Percentiles rank a stretch among this genome's conserved stretches.
Conservation (phyloP, 2,797 vertebrate species). For the Numenius phaeopus region DNA sequence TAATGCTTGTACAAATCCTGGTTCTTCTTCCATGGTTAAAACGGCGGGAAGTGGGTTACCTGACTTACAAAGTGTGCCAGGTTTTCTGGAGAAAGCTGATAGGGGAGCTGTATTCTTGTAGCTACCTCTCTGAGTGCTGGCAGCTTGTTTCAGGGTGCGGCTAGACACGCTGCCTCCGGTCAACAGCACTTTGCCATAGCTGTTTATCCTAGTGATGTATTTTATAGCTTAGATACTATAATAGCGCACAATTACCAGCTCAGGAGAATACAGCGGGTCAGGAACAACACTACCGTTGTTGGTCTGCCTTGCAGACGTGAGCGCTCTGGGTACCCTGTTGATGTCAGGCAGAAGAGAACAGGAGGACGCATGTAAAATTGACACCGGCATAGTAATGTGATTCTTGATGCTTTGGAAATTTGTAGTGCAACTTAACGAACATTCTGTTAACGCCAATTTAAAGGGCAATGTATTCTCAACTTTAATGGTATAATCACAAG, state of each 20-base stretch:
- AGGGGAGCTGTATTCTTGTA: neutral
- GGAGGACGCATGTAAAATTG: neutral
- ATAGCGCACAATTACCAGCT: neutral
- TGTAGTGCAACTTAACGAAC: neutral
- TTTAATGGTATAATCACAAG: neutral
- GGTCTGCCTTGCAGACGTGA: neutral
- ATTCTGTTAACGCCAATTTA: neutral
- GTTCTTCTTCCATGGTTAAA: neutral
- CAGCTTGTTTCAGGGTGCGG: neutral
- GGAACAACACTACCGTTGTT: neutral
- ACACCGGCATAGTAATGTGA: neutral
- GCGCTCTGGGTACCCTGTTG: fast-evolving
- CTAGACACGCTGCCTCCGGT: neutral
- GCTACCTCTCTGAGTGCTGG: neutral
- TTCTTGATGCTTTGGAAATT: neutral
- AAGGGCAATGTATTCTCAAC: neutral
- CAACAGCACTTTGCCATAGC: neutral
- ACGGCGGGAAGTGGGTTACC: neutral
- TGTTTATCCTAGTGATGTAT: neutral
- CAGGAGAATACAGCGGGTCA: neutral
- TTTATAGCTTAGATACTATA: neutral
- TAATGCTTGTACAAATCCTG: neutral
- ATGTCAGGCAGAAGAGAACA: neutral
- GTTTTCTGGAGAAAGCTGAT: neutral
- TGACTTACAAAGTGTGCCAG: neutral